Percentiles rank a stretch among this genome's conserved stretches.
phyloP scores from a whole-genome alignment of 2,797 vertebrate species.

The Parambassis ranga region DNA sequence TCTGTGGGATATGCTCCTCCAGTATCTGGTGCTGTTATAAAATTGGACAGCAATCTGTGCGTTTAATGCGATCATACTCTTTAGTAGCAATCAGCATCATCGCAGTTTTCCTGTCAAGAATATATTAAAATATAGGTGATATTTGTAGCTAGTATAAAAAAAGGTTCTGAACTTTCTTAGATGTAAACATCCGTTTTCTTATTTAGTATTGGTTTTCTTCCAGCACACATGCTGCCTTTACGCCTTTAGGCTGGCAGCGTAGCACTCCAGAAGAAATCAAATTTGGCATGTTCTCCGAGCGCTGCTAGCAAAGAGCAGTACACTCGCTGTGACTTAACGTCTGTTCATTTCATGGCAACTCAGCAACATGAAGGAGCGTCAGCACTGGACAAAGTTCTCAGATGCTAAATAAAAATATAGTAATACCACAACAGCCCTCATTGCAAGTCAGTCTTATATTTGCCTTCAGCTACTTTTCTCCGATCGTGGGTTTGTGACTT shows the following conservation, averaged over 20 bases:
- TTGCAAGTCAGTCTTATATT: background rate
- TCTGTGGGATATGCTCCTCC: conserved; percentile 6
- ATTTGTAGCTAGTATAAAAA: background rate
- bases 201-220: conserved; percentile 10
- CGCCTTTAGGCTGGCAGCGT: background rate
- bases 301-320: conserved; percentile 21
- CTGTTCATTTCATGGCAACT: conserved; percentile 28
- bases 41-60: background rate
- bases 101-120: background rate
- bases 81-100: background rate
- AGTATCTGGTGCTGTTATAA: conserved; percentile 7
- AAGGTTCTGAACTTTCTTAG: background rate
- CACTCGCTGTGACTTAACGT: conserved; percentile 12
- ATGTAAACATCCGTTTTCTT: background rate
- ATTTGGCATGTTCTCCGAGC: conserved; percentile 23
- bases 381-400: background rate
- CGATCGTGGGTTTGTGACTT: background rate
- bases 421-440: background rate
- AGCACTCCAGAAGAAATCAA: conserved; percentile 33
- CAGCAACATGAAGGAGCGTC: conserved; percentile 1
- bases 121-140: background rate
- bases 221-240: conserved; percentile 8
- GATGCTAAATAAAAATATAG: background rate
- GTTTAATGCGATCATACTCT: background rate
- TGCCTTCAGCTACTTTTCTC: background rate